Base-by-base conservation (phyloP, 2,888 invertebrate species). In the Julus scanicus region DNA sequence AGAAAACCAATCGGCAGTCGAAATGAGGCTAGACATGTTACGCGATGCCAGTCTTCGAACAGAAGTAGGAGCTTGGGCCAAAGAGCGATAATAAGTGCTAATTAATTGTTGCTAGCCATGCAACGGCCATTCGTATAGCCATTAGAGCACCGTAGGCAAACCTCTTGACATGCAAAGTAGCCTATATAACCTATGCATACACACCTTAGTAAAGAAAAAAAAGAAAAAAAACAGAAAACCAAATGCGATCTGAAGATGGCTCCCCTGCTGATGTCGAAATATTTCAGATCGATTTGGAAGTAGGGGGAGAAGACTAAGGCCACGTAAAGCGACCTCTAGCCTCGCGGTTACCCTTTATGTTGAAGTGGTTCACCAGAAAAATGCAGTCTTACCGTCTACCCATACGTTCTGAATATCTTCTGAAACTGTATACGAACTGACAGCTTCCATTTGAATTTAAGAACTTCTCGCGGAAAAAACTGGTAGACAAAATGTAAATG, bases 101-200 rank as follows among this genome's bases (percentile, higher is more conserved):
- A 57, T 57, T 57, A 57, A 57, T 57, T 57, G 57, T 57, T 57
- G 17, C 17, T 57, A 13, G 57, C 17, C 57, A 57, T 57, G 57
- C 57, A 57, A 57, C 57, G 57, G 57, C 5, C 57, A 57, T 57
- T 29, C 49, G 49, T 13, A 49, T 1, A 49, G 49, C 49, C 49
- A 11, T 49, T 57, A 17, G 2, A 15, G 57, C 57, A 57, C 57
- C 57, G 11, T 13, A 57, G 57, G 57, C 57, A 17, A 57, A 57
- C 15, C 57, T 17, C 57, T 57, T 57, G 57, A 57, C 57, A 57
- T 57, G 57, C 57, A 57, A 57, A 57, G 57, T 57, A 57, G 57
- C 57, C 57, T 17, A 57, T 57, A 57, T 57, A 57, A 57, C 17
- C 13, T 15, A 29, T 29, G 29, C 29, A 29, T 29, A 29, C 29